Conservation (phyloP, 2,113 vertebrate species). For the Diadophis punctatus region DNA sequence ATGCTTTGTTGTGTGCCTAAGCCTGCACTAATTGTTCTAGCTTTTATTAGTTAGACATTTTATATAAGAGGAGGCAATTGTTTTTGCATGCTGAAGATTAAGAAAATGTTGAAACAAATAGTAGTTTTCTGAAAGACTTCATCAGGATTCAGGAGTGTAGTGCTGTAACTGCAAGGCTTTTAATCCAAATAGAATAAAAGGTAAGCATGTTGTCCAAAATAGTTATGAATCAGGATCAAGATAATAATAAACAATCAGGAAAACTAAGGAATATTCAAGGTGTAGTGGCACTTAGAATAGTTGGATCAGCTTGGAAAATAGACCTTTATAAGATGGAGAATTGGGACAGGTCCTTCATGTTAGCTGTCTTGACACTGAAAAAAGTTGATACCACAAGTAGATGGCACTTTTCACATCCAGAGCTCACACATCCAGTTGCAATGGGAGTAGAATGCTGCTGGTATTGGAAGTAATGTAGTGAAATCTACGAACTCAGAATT, state of each 20-base stretch:
- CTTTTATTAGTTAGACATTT: accelerated
- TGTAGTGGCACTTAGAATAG: not conserved
- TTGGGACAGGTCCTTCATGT: not conserved
- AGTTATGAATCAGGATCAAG: not conserved
- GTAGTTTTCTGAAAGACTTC: not conserved
- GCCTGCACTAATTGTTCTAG: not conserved
- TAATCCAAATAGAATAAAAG: not conserved
- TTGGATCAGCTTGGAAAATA: not conserved
- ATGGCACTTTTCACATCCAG: not conserved
- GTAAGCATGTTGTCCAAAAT: not conserved
- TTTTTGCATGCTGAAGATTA: not conserved
- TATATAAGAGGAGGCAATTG: not conserved
- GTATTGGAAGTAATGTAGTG: not conserved
- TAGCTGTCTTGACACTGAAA: not conserved
- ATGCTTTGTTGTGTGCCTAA: not conserved
- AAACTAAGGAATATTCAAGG: not conserved
- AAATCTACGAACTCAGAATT: not conserved
- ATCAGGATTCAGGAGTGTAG: not conserved
- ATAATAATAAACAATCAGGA: not conserved
- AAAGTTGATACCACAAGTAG: not conserved
- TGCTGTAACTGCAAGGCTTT: not conserved
- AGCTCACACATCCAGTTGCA: not conserved
- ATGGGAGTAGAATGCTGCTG: not conserved
- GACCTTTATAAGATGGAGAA: not conserved
- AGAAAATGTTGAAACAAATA: not conserved